Base-by-base conservation (phyloP, 2,113 vertebrate genomes). In the Atherinomorus stipes region DNA sequence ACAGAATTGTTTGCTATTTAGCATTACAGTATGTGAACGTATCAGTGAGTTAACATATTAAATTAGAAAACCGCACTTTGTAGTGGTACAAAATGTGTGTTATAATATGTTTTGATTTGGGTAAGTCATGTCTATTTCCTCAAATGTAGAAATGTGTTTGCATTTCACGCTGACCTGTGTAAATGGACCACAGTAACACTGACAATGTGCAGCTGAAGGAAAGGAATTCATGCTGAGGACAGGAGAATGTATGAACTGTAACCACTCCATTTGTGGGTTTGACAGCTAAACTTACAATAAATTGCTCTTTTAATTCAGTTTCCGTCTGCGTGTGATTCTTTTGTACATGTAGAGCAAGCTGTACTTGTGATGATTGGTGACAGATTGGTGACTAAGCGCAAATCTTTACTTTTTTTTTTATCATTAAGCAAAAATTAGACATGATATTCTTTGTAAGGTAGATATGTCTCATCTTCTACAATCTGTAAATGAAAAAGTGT, bases 251-350 rank as follows among this genome's bases (percentile, higher is more conserved):
- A 47, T 81, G 53, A 76, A 76, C 47, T 85, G 53, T 83, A 74
- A 88, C 64, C 65, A 25, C 28, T 49, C 22, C 56, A 40, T 54
- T 66, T 74, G 31, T 68, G 81, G 81, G 78, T 84, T 82, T 72
- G 62, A 76, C 68, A 65, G 78, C 64, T 78, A 86, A 84, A 82
- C 80, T 74, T 77, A 76, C 51, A 91, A 91, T 90, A 92, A 90
- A 91, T 50, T 65, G 69, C 71, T 80, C 59, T 64, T 76, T 76
- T 60, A 67, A 74, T 85, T 81, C 64, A 76, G 51, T 59, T 47
- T 52, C 9, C 18, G 19, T 60, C 64, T 4, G n/a, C 31, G 26
- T 85, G 68, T 82, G 68, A 19, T 65, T 19, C 4, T 58, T 40
- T 12, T 22, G 9, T 64, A 37, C 1, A 50, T 15, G 11, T 12